A percentile compares a stretch with the other conserved stretches of the same genome.
These are phyloP conservation scores for Pteronura brasiliensis DNA, from an alignment of 2,113 vertebrate genomes.

Conservation along the genomic window DNA sequence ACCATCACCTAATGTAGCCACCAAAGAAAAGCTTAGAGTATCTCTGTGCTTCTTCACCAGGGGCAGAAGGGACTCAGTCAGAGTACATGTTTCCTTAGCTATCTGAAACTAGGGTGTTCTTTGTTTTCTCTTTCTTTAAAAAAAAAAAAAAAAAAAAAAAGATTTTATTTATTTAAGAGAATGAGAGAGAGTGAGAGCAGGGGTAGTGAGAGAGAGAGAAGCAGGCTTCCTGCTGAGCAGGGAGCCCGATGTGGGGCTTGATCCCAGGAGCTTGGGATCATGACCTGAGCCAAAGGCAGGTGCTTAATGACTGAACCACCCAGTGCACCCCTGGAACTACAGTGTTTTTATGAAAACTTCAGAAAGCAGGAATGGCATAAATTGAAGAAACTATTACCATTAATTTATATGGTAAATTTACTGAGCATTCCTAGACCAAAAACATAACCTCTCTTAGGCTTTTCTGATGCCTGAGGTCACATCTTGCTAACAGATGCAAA, in stretches of 20 bases:
- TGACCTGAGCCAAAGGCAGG: too few relatives aligned
- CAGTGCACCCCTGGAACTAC: neutral
- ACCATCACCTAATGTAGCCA: too few relatives aligned
- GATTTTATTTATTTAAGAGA: too few relatives aligned
- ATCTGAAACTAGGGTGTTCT: neutral
- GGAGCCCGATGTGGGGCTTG: too few relatives aligned
- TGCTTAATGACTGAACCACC: too few relatives aligned
- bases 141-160: too few relatives aligned
- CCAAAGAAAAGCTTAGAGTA: neutral
- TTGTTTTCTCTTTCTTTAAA: neutral
- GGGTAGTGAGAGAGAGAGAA: too few relatives aligned
- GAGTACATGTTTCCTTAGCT: neutral
- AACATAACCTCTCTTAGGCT: neutral
- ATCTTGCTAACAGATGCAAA: neutral
- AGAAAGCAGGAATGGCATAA: neutral
- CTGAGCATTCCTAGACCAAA: neutral
- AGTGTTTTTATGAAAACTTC: neutral
- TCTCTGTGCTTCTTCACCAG: neutral
- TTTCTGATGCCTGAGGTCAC: neutral
- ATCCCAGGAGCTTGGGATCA: too few relatives aligned
- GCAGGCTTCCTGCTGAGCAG: too few relatives aligned
- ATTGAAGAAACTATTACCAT: neutral
- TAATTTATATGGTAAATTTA: neutral
- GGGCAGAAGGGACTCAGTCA: neutral
- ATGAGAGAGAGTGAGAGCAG: too few relatives aligned